Base-by-base conservation (phyloP, 2,888 invertebrate genomes). In the Unio pictorum region DNA sequence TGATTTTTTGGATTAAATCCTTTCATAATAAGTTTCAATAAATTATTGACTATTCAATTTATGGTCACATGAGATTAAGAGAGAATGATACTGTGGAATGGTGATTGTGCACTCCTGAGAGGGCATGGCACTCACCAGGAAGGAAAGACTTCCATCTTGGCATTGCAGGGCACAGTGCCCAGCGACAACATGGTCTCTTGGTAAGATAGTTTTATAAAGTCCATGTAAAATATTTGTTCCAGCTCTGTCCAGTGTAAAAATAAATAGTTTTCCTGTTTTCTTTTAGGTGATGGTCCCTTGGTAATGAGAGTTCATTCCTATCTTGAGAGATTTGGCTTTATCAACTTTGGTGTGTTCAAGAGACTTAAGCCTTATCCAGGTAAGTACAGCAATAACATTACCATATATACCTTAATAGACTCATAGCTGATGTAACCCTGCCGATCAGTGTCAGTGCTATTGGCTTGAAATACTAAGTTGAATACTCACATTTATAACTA, bases 311-410 rank as follows among this genome's bases (percentile, higher is more conserved):
- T 96, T 55, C 97, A 97, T 91, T 94, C 95, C 0, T 99, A 95
- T 90, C 92, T 99, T 57, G 96, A 98, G 87, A 93, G 99, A 61
- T 96, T 98, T 90, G 98, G 99, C 3, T 97, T 95, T 85, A 97
- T 99, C 76, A 99, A 99, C 91, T 99, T 96, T 92, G 99, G 99
- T 0, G 94, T 98, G 65, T 99, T 96, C 90, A 96, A 97, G 88
- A 92, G 96, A 57, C 90, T 95, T 5, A 95, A 95, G 86, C 87
- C 87, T 55, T 69, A 88, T n/a, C 89, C 90, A 72, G 82, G 88
- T 89, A 79, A 75, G 62, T 70, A 45, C 18, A n/a, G 23, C 26
- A n/a, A 11, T 3, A 23, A 23, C n/a, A 26, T 59, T 59, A 11
- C 26, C 15, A 45, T 45, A 11, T 45, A 60, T 8, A 8, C 15